Evolutionary conservation across 2,888 invertebrate genomes (phyloP).

Genomic region (Ptychoptera albimana): DNA sequence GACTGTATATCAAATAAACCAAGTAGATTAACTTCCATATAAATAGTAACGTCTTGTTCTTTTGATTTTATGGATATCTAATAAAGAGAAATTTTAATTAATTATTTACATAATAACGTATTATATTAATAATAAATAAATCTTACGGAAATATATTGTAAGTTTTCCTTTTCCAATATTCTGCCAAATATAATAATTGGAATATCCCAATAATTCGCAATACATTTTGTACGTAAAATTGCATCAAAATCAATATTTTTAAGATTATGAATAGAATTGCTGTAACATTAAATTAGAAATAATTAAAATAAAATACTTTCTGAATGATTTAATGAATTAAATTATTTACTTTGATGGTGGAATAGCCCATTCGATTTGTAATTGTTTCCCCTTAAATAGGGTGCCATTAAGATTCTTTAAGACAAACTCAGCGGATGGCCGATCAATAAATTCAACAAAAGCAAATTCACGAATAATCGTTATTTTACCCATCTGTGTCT

Average conservation of each 20-base stretch:
- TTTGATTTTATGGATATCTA: slow-evolving; percentile 13
- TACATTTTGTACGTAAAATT: slow-evolving; percentile 18
- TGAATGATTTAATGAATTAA: background rate
- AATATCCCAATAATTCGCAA: slow-evolving; percentile 20
- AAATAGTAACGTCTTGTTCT: slow-evolving; percentile 12
- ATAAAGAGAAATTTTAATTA: slow-evolving; percentile 6
- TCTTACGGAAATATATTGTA: slow-evolving; percentile 18
- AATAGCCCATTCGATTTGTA: slow-evolving; percentile 20
- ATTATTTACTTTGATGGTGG: slow-evolving; percentile 18
- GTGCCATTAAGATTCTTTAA: slow-evolving; percentile 14
- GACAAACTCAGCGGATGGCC: slow-evolving; percentile 17
- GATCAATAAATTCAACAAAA: slow-evolving; percentile 18
- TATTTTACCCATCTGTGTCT: slow-evolving; percentile 16
- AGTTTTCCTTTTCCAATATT: slow-evolving; percentile 11
- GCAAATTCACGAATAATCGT: slow-evolving; percentile 19
- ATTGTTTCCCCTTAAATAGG: slow-evolving; percentile 12
- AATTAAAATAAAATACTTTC: background rate
- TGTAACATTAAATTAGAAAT: slow-evolving; percentile 7
- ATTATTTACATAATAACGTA: background rate
- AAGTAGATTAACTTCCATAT: slow-evolving; percentile 14
- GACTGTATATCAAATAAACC: slow-evolving; percentile 19
- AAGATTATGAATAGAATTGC: slow-evolving; percentile 18
- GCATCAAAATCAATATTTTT: slow-evolving; percentile 19
- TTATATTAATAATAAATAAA: background rate
- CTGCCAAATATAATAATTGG: slow-evolving; percentile 21